Evolutionary conservation across 2,113 vertebrate species (phyloP).

Genomic region (Balaeniceps rex): DNA sequence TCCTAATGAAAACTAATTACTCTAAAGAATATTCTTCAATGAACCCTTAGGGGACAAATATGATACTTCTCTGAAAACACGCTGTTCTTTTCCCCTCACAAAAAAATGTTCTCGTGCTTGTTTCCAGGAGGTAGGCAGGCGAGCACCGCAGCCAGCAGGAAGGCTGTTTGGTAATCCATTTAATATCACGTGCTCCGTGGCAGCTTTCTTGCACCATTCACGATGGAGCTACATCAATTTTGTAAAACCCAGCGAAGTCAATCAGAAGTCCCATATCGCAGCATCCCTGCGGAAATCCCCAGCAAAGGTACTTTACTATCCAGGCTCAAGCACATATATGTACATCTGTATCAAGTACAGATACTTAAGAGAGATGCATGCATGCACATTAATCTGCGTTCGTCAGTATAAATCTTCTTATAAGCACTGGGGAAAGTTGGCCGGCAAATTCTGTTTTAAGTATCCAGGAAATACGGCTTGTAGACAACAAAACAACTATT

Average conservation of each 20-base stretch:
- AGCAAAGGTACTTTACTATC: neutral
- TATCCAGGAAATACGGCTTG: neutral
- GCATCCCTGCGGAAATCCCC: neutral
- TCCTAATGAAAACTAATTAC: slow-evolving; percentile 34
- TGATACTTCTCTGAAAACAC: slow-evolving; percentile 39
- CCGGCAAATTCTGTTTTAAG: neutral
- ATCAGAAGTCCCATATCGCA: neutral
- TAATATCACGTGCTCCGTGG: neutral
- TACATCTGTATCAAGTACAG: too few species aligned
- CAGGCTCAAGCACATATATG: neutral
- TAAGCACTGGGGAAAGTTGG: neutral
- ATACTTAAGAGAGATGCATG: neutral
- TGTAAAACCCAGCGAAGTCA: neutral
- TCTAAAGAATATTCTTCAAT: slow-evolving; percentile 41
- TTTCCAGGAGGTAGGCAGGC: slow-evolving; percentile 38
- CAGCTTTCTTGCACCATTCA: neutral
- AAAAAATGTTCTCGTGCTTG: slow-evolving; percentile 23
- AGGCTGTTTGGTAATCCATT: neutral
- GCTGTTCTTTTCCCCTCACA: slow-evolving; percentile 18
- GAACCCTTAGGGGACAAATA: slow-evolving; percentile 40
- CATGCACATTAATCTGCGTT: neutral
- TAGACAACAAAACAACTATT: neutral
- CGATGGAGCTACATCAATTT: neutral
- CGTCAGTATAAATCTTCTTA: neutral
- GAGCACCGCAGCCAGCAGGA: neutral